Evolutionary conservation across 2,113 vertebrate genomes (phyloP).

Genomic region (Coregonus clupeaformis): DNA sequence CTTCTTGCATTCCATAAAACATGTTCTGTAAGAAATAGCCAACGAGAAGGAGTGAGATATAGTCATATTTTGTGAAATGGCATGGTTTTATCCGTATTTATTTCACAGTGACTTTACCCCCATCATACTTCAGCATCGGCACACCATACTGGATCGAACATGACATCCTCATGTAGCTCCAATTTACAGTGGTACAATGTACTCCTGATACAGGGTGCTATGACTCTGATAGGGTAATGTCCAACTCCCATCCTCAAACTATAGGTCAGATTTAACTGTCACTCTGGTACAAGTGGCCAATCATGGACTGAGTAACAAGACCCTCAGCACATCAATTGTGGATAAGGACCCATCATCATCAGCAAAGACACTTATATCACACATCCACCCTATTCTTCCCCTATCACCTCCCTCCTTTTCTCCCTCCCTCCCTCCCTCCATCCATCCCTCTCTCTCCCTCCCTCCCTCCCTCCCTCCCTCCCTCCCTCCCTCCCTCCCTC

Average conservation of each 20-base stretch:
- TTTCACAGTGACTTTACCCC: slow-evolving; percentile 15
- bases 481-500: too few relatives aligned
- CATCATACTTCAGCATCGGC: slow-evolving; percentile 8
- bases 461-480: too few relatives aligned
- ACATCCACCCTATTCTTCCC: not conserved
- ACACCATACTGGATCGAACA: not conserved
- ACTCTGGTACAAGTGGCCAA: not conserved
- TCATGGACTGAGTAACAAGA: not conserved
- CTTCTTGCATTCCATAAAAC: too few relatives aligned
- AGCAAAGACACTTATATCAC: not conserved
- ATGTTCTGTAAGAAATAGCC: too few relatives aligned
- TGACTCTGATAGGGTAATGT: too few relatives aligned
- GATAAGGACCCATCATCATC: not conserved
- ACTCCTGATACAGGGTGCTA: not conserved
- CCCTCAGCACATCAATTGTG: too few relatives aligned
- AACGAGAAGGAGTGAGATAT: not conserved
- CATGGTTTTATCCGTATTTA: slow-evolving; percentile 9
- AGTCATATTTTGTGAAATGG: not conserved
- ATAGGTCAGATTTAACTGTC: not conserved
- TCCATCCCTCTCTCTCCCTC: too few relatives aligned
- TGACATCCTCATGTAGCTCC: not conserved
- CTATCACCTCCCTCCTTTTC: not conserved
- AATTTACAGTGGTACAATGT: not conserved
- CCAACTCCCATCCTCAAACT: too few relatives aligned
- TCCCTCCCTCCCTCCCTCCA: too few relatives aligned